Conservation (phyloP, 2,113 vertebrate genomes). For the Eulacestoma nigropectus region DNA sequence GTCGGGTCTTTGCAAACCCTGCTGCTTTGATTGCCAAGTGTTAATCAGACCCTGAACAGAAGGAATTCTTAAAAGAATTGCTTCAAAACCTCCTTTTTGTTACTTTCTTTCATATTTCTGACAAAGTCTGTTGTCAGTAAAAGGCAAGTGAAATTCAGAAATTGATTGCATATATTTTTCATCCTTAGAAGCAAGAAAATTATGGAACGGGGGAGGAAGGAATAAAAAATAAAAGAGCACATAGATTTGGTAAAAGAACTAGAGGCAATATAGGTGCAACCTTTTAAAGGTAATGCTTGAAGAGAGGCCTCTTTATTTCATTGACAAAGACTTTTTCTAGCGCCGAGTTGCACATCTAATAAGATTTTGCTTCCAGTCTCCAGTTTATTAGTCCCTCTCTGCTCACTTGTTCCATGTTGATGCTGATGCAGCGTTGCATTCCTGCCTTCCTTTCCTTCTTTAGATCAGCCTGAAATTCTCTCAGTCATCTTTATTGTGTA, state of each 20-base stretch:
- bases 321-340: background rate
- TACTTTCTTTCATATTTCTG: background rate
- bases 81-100: background rate
- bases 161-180: background rate
- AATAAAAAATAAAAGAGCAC: background rate
- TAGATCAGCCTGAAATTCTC: background rate
- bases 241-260: background rate
- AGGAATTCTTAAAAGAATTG: background rate
- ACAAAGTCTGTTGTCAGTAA: background rate
- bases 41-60: background rate
- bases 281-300: background rate
- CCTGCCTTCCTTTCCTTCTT: background rate
- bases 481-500: background rate
- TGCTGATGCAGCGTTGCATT: background rate
- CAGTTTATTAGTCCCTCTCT: background rate
- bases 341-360: background rate
- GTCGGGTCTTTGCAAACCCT: background rate
- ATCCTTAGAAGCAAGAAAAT: background rate
- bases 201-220: rapidly evolving
- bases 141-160: background rate
- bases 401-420: background rate
- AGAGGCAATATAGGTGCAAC: background rate
- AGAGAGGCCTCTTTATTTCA: background rate
- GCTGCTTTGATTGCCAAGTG: background rate
- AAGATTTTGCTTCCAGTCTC: background rate